Evolutionary conservation across 2,888 invertebrate species (phyloP), one percentile per base, ranked within the genome.

Genomic region (Blomia tropicalis): DNA sequence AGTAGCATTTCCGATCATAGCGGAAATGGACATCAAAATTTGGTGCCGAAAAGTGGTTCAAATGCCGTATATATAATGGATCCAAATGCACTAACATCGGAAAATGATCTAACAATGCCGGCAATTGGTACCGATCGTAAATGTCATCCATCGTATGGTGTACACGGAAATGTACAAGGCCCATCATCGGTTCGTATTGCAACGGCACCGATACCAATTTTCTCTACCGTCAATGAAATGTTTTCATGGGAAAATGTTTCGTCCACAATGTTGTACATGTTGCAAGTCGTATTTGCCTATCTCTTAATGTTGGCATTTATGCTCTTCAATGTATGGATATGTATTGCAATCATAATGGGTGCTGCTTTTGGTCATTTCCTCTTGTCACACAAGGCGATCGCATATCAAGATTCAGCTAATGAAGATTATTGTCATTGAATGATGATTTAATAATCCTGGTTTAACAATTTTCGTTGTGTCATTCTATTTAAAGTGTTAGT

Each of bases 271-370:
- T 80, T 93, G 22, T 92, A 93, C 73, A 83, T 90, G 66, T 71
- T 92, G 23, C 92, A 92, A 77, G 87, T 93, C 71, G 80, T 88
- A 63, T 78, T 92, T 66, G 88, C 90, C 69, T 92, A 93, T 76
- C 83, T 91, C 75, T 79, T 93, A 58, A 93, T 93, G 93, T 77
- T 93, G 73, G 87, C 92, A 69, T 92, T 93, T 74, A 93, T 93
- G 93, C 92, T 92, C 1, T 93, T 89, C 80, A 93, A 93, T 73
- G 83, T 84, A 22, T 93, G 90, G 88, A 79, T 95, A 64, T 91
- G 91, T 73, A 73, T 87, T 56, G 87, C 90, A 0, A 87, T 92
- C 1, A 84, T 90, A 1, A 72, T 87, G 11, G 93, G 93, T 44
- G 87, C 90, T 1, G 89, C 86, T 1, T 79, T 84, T 14, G 93